Conservation (phyloP, 1,140 invertebrate species). For the Octopus sinensis region DNA sequence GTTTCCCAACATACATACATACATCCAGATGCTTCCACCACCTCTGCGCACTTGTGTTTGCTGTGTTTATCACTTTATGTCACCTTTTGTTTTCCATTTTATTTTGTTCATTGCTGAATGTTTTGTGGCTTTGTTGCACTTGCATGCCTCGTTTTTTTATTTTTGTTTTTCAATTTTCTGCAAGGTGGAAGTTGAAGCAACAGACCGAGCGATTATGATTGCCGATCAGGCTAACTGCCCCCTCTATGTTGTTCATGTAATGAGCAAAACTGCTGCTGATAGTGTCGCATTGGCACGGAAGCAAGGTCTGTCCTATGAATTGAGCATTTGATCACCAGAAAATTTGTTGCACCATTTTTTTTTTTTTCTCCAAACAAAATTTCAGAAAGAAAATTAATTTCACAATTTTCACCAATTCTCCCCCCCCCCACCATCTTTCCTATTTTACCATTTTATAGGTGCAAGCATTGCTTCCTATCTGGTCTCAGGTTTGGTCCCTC, state of each 20-base stretch:
- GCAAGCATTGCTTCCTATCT: too few species aligned
- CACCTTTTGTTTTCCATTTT: background rate
- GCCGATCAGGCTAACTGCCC: conserved; percentile 87
- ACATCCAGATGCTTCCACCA: too few species aligned
- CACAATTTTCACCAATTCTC: too few species aligned
- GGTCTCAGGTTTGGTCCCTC: too few species aligned
- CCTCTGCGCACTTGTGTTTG: too few species aligned
- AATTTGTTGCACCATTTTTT: background rate
- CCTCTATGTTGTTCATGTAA: conserved; percentile 94
- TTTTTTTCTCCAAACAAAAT: too few species aligned
- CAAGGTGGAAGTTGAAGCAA: conserved; percentile 90
- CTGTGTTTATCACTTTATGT: too few species aligned
- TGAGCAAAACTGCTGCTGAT: conserved; percentile 86
- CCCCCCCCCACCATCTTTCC: too few species aligned
- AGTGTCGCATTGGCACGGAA: conserved; percentile 71
- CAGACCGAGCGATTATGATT: conserved; percentile 87
- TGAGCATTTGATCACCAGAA: background rate
- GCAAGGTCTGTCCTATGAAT: conserved; percentile 59
- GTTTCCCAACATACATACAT: too few species aligned
- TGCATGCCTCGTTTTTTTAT: background rate
- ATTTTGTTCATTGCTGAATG: background rate
- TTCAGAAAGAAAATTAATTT: too few species aligned
- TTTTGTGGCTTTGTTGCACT: conserved; percentile 21
- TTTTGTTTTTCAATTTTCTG: conserved; percentile 14
- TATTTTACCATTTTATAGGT: too few species aligned